Evolutionary conservation across 2,797 vertebrate species (phyloP).

Genomic region (Adrianichthys oophorus): DNA sequence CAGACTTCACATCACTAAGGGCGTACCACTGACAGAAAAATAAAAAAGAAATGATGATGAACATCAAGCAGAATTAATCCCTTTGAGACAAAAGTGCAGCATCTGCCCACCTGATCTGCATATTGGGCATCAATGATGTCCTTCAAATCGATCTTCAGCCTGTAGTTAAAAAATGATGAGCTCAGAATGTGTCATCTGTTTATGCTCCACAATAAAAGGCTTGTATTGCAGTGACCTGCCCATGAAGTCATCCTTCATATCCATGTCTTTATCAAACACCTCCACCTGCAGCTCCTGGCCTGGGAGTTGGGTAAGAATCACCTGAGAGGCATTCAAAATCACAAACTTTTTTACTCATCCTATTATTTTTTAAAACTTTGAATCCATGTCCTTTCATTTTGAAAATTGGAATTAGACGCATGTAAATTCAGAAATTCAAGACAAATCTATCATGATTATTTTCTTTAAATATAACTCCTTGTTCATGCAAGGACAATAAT

Average conservation of each 20-base stretch:
- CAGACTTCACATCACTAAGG: conserved; percentile 87
- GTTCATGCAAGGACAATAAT: no score
- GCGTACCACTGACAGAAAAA: conserved; percentile 83
- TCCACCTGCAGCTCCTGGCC: conserved; percentile 89
- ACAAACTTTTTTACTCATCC: background rate
- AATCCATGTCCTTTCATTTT: no score
- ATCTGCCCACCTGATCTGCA: conserved; percentile 82
- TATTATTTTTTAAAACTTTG: no score
- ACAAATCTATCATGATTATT: no score
- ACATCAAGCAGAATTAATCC: background rate
- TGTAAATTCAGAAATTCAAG: no score
- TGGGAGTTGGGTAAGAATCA: conserved; percentile 83
- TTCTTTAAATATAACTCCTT: no score
- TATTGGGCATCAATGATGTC: conserved; percentile 81
- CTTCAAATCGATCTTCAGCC: conserved; percentile 85
- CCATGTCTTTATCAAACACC: conserved; percentile 90
- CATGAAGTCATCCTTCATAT: conserved; percentile 92
- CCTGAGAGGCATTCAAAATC: conserved; percentile 65
- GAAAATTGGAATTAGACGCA: no score
- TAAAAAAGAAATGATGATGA: background rate
- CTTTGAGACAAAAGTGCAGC: background rate
- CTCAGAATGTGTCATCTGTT: conserved; percentile 5
- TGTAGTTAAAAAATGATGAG: conserved; percentile 45
- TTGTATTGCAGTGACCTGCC: conserved; percentile 76
- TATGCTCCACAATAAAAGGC: background rate